A percentile compares a stretch with the other conserved stretches of the same genome.
phyloP scores from a whole-genome alignment of 2,113 vertebrate genomes.

The Aix galericulata region DNA sequence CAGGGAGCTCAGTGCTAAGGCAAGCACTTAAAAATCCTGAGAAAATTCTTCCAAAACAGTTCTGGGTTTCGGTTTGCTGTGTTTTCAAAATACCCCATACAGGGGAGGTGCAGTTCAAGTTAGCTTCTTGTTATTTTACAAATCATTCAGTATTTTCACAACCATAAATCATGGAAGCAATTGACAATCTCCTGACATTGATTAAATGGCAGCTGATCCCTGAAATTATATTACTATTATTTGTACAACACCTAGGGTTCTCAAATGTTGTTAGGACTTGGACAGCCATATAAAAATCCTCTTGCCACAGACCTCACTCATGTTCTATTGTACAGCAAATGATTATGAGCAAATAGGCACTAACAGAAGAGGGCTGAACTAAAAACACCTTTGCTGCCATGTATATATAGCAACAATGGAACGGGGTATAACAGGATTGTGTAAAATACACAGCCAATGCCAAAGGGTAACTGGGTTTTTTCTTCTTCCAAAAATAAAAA shows the following conservation, averaged over 20 bases:
- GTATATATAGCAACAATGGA: background rate
- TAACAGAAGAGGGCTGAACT: background rate
- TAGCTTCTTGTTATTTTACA: slow-evolving; percentile 62
- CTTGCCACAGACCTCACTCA: background rate
- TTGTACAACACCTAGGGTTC: slow-evolving; percentile 12
- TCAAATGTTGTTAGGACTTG: background rate
- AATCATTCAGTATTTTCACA: slow-evolving; percentile 45
- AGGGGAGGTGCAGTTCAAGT: background rate
- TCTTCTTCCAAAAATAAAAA: background rate
- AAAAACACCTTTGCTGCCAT: background rate
- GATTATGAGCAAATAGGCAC: background rate
- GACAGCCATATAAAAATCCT: background rate
- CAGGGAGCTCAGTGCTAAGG: slow-evolving; percentile 18
- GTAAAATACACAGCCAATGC: background rate
- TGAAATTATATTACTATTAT: background rate
- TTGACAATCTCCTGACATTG: slow-evolving; percentile 1
- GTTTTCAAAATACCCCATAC: slow-evolving; percentile 38
- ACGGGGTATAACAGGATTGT: background rate
- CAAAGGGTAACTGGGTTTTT: background rate
- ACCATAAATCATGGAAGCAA: slow-evolving; percentile 7
- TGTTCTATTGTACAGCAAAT: background rate
- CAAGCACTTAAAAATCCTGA: slow-evolving; percentile 47
- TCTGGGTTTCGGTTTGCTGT: background rate
- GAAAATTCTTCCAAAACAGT: slow-evolving; percentile 52
- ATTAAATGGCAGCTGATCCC: slow-evolving; percentile 52